Conservation (phyloP, 2,113 vertebrate genomes). For the Platysteira castanea region DNA sequence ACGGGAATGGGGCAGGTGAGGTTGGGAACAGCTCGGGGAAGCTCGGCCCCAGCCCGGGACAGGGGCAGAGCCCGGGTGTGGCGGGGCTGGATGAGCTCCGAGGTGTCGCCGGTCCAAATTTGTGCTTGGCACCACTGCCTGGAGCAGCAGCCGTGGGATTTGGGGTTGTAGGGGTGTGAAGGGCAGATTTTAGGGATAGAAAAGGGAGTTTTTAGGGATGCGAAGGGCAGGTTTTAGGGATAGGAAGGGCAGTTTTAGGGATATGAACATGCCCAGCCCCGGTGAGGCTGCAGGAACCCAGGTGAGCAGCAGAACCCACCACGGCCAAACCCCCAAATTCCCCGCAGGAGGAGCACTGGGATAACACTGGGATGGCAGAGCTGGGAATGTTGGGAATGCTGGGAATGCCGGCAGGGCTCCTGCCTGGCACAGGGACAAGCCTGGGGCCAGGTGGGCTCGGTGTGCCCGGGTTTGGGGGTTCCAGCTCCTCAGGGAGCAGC, state of each 20-base stretch:
- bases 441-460: neutral
- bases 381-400: neutral
- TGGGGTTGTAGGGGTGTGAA: no score
- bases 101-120: rapidly evolving
- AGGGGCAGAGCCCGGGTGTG: rapidly evolving
- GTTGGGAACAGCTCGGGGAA: neutral
- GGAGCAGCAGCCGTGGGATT: neutral
- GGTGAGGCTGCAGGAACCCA: neutral
- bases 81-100: rapidly evolving
- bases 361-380: neutral
- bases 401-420: neutral
- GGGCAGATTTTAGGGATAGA: neutral
- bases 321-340: neutral
- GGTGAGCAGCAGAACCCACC: neutral
- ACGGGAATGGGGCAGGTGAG: neutral
- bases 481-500: neutral
- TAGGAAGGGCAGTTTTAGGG: no score
- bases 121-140: rapidly evolving
- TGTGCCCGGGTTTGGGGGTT: neutral
- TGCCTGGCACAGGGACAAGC: neutral
- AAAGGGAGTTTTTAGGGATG: no score
- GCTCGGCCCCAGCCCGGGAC: neutral
- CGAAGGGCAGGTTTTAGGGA: neutral
- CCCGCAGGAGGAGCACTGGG: neutral
- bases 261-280: neutral